These are phyloP conservation scores for Drosophila nikananu DNA, from an alignment of 1,140 invertebrate species.

Conservation along the genomic window DNA sequence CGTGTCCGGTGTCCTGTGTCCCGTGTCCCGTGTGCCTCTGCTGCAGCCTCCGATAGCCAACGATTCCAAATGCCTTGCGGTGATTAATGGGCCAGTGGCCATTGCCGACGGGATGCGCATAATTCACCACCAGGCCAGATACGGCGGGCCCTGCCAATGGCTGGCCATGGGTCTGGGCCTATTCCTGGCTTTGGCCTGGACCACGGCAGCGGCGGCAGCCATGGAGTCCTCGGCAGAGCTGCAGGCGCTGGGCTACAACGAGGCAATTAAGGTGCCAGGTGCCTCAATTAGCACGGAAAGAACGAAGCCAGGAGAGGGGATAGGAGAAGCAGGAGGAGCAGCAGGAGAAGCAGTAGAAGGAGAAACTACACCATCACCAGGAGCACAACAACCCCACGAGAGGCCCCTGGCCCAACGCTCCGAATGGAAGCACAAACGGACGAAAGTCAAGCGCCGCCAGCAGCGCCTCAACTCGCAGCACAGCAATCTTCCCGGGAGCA, in stretches of 20 bases:
- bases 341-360: background rate
- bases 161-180: slow-evolving; percentile 37
- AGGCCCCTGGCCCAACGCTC: slow-evolving; percentile 11
- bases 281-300: slow-evolving; percentile 38
- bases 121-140: slow-evolving; percentile 60
- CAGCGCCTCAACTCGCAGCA: slow-evolving; percentile 67
- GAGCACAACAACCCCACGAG: slow-evolving; percentile 21
- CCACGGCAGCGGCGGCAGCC: slow-evolving; percentile 41
- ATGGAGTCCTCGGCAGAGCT: slow-evolving; percentile 71
- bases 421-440: slow-evolving; percentile 65
- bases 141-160: slow-evolving; percentile 51
- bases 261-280: slow-evolving; percentile 47
- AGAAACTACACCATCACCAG: background rate
- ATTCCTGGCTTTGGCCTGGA: slow-evolving; percentile 48
- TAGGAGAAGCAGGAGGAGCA: background rate
- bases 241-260: slow-evolving; percentile 32
- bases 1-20: background rate
- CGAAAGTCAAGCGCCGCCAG: slow-evolving; percentile 75
- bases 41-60: slow-evolving; percentile 45
- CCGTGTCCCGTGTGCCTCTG: background rate
- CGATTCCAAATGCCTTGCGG: slow-evolving; percentile 74
- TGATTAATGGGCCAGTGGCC: slow-evolving; percentile 79
- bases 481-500: slow-evolving; percentile 66
- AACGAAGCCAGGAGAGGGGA: background rate
- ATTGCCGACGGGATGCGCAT: slow-evolving; percentile 78